Evolutionary conservation across 64 coral and sea anemone genomes (phyloP).

Genomic region (Hydrozoanthus tunicans): DNA sequence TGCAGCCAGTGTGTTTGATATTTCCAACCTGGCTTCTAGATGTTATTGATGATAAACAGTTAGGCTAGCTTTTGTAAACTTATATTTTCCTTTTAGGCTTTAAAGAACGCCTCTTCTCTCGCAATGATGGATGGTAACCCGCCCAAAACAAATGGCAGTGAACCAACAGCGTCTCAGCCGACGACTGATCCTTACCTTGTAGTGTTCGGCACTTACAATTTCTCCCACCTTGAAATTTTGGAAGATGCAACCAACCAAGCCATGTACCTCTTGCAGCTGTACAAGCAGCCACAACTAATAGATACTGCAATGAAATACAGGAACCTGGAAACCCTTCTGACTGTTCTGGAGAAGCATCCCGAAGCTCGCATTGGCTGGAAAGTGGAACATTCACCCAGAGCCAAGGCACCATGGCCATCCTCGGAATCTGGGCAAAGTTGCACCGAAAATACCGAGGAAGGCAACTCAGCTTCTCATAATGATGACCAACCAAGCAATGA

Average conservation of each 20-base stretch:
- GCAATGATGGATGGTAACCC: background rate
- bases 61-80: too few relatives aligned
- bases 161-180: background rate
- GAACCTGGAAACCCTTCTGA: constrained; percentile 53
- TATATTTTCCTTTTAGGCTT: too few relatives aligned
- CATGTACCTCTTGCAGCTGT: constrained; percentile 51
- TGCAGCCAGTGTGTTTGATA: too few relatives aligned
- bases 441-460: background rate
- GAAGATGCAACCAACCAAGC: constrained; percentile 67
- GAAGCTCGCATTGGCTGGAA: constrained; percentile 60
- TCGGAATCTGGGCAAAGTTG: background rate
- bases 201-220: constrained; percentile 71
- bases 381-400: constrained; percentile 48
- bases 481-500: background rate
- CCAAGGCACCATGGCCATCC: background rate
- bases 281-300: constrained; percentile 56
- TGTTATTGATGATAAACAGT: too few relatives aligned
- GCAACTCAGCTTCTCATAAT: background rate
- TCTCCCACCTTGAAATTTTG: constrained; percentile 61
- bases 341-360: constrained; percentile 34
- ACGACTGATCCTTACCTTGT: background rate
- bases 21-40: too few relatives aligned
- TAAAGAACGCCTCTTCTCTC: background rate
- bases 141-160: background rate
- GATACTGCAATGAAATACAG: constrained; percentile 73